A percentile compares a stretch with the other conserved stretches of the same genome.
Conservation (phyloP, 1,140 invertebrate genomes). For the Macrotrachela quadricornifera region DNA sequence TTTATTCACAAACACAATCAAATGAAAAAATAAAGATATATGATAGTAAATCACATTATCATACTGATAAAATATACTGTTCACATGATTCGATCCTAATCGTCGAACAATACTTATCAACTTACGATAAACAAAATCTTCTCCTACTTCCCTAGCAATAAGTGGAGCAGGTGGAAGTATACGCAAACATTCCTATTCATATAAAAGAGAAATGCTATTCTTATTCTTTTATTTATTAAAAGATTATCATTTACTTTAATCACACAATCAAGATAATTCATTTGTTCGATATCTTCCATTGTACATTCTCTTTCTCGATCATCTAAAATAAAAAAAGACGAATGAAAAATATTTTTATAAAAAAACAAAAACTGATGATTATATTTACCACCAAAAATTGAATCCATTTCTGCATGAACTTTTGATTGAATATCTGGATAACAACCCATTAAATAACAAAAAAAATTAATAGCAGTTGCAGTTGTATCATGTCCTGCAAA, state of each 20-base stretch:
- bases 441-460: constrained; percentile 30
- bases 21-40: neutral
- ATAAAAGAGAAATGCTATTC: too few relatives aligned
- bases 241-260: constrained; percentile 33
- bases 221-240: too few relatives aligned
- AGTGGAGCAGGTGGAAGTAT: constrained; percentile 59
- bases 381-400: constrained; percentile 41
- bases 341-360: neutral
- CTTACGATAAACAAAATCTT: constrained; percentile 39
- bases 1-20: neutral
- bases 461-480: constrained; percentile 30
- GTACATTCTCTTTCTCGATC: constrained; percentile 35
- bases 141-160: constrained; percentile 46
- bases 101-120: constrained; percentile 20
- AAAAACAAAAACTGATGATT: neutral
- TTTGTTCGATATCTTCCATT: constrained; percentile 43
- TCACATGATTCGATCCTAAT: too few relatives aligned
- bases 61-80: too few relatives aligned
- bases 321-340: neutral
- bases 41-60: too few relatives aligned
- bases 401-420: constrained; percentile 52
- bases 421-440: constrained; percentile 40
- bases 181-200: constrained; percentile 36
- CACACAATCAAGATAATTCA: constrained; percentile 47
- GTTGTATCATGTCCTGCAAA: constrained; percentile 64